phyloP scores from a whole-genome alignment of 2,888 invertebrate genomes.

The Nudaria mundana region DNA sequence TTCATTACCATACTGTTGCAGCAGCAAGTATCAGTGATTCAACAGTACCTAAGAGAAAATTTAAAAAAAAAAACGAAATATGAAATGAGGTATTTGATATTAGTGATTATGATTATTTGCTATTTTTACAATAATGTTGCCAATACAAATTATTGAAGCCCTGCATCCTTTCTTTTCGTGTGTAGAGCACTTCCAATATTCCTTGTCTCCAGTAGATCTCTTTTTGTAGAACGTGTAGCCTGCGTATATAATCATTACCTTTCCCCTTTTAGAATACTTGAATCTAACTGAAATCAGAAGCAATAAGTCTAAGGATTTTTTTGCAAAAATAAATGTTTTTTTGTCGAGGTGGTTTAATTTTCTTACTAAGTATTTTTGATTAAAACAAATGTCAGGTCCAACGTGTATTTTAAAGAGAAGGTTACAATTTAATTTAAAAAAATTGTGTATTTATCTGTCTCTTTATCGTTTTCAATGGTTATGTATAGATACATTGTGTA shows the following conservation, averaged over 20 bases:
- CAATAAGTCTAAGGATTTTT: not conserved
- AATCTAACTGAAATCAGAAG: slow-evolving; percentile 1
- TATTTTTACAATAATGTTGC: not conserved
- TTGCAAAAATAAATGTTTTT: not conserved
- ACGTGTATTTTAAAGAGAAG: too few relatives aligned
- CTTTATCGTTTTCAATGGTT: slow-evolving; percentile 6
- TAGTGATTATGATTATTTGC: slow-evolving; percentile 11
- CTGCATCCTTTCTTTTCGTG: slow-evolving; percentile 19
- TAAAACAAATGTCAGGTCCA: too few relatives aligned
- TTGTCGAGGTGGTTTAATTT: not conserved
- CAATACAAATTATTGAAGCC: slow-evolving; percentile 11
- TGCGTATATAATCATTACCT: slow-evolving; percentile 19
- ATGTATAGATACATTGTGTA: not conserved
- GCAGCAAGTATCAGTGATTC: too few relatives aligned
- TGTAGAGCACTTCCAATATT: slow-evolving; percentile 20
- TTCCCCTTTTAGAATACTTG: slow-evolving; percentile 20
- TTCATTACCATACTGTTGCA: too few relatives aligned
- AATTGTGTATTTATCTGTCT: too few relatives aligned
- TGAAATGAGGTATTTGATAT: too few relatives aligned
- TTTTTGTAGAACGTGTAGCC: slow-evolving; percentile 25
- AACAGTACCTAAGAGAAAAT: too few relatives aligned
- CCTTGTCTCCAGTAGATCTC: slow-evolving; percentile 5
- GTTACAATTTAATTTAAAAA: too few relatives aligned
- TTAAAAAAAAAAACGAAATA: too few relatives aligned
- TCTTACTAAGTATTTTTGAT: too few relatives aligned